A percentile compares a stretch with the other conserved stretches of the same genome.
These are phyloP conservation scores for Lithophane semibrunnea DNA, from an alignment of 2,888 invertebrate species.

Conservation along the genomic window DNA sequence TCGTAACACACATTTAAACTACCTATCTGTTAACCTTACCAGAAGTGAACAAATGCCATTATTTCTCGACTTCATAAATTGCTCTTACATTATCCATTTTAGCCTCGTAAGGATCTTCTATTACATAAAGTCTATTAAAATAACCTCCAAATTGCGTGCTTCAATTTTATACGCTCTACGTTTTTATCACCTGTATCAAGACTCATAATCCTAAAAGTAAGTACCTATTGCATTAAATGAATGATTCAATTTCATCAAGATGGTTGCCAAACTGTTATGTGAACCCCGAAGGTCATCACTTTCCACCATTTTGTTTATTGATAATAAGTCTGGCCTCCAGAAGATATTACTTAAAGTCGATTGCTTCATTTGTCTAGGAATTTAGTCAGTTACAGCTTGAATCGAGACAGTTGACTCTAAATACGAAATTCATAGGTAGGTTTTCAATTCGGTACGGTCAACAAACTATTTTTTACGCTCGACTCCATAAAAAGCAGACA, in stretches of 20 bases:
- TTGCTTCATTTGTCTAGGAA: constrained; percentile 28
- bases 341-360: constrained; percentile 29
- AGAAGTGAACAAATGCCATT: background rate
- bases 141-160: constrained; percentile 6
- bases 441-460: background rate
- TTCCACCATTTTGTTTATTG: constrained; percentile 30
- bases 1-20: too few species aligned
- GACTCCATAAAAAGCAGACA: background rate
- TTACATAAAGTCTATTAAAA: background rate
- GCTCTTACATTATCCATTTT: background rate
- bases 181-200: constrained; percentile 2
- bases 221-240: constrained; percentile 14
- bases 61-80: background rate
- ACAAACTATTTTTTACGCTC: background rate
- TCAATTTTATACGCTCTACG: background rate
- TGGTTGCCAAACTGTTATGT: constrained; percentile 35
- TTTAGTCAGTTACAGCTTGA: background rate
- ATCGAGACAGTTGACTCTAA: background rate
- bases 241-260: constrained; percentile 22
- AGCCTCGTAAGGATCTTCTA: background rate
- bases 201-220: constrained; percentile 3
- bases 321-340: constrained; percentile 38
- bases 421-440: background rate
- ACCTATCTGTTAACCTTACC: background rate
- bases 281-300: constrained; percentile 32